Evolutionary conservation across 2,888 invertebrate genomes (phyloP), one percentile per base, ranked within the genome.

Genomic region (Ametastegia equiseti): DNA sequence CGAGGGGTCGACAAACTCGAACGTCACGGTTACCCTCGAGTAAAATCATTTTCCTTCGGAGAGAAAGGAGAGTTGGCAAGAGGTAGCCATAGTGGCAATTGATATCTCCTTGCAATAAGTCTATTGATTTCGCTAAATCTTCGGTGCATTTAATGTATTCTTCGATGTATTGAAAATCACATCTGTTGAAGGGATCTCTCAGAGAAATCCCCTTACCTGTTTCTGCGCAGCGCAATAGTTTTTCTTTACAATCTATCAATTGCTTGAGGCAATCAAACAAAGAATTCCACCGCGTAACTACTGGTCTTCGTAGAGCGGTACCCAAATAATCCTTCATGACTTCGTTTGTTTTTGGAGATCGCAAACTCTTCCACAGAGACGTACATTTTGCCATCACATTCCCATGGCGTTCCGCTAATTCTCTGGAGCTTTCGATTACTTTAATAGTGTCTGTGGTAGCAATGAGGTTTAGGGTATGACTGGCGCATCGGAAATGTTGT

Each of bases 81-180:
- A 81, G 73, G 73, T 80, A 39, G 1, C 79, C 80, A 60, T 81
- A 73, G 45, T 80, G 50, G n/a, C 60, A 80, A 19, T 81, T 63
- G n/a, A n/a, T n/a, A 15, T 81, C 81, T 23, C 57, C 79, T 80
- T 81, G 81, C 47, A 81, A 73, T 1, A 57, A 57, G 80, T 80
- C 75, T 39, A 82, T 80, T 30, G 82, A 71, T 42, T 79, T n/a
- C 19, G 80, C 71, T 36, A 80, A 47, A 60, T 65, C 47, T 9
- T 65, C 36, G 23, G 71, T 57, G 60, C 81, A 81, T n/a, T 33
- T 39, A 5, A 71, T 23, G 45, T 39, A 81, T 47, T 81, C 81
- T 42, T 39, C 13, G 0, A 81, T 30, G 60, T 79, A 81, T 36
- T 54, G 33, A 45, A 81, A 54, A 47, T 79, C 80, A 9, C 7